Base-by-base conservation (phyloP, 2,113 vertebrate species). In the Geococcyx californianus region DNA sequence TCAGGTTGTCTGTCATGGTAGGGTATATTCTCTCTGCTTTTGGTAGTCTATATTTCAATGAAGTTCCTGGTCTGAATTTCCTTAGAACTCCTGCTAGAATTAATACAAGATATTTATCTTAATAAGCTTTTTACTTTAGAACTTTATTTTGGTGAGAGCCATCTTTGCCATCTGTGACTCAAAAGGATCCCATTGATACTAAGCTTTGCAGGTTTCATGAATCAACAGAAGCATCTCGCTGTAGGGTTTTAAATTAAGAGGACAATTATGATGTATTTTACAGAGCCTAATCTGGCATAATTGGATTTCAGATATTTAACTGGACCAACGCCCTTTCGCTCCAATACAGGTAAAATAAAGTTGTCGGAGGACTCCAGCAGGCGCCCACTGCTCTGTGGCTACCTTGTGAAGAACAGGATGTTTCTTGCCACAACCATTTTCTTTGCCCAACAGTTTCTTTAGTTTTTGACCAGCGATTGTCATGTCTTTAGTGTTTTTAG, bases 181-280 rank as follows among this genome's bases (percentile, higher is more conserved):
- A 90, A 40, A 93, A 58, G 7, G 52, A 79, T 94, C 68, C 72
- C 45, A 58, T 55, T 63, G 85, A 89, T 86, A 70, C 0, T 66
- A 75, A 79, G 84, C 64, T 86, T 92, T 79, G 59, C 62, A 90
- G 64, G 69, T 58, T 94, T 82, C 55, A 26, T 60, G 69, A 85
- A 93, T 90, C 68, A 84, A 84, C 40, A 90, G 83, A 96, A 93
- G 78, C 60, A 91, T 92, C 62, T 94, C 70, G 76, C 89, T 92
- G 68, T 94, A 93, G 82, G 89, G 80, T 92, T 97, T 94, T 93
- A 81, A 96, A 95, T 91, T 92, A 82, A 85, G 54, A 91, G 82
- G 87, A 87, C 52, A 90, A 90, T 87, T 67, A 59, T 66, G 45
- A 91, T 94, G 66, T 78, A 77, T 93, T 96, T 96, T 92, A 67